phyloP scores from a whole-genome alignment of 2,888 invertebrate species.

The Pollenia labialis region DNA sequence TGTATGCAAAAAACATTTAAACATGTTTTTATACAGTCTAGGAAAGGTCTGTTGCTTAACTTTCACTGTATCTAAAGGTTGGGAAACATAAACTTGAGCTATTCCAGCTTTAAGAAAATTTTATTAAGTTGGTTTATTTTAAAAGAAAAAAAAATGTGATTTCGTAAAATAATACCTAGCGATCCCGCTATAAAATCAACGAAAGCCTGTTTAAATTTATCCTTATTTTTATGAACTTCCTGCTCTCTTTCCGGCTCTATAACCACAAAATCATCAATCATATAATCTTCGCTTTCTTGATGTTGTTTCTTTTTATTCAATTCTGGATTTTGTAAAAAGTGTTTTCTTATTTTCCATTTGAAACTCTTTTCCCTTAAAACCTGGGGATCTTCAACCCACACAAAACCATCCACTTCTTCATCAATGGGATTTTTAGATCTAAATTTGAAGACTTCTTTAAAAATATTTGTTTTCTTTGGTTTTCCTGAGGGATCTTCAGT shows the following conservation, averaged over 20 bases:
- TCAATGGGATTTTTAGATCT: not conserved
- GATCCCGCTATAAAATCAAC: conserved; percentile 53
- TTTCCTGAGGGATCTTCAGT: not conserved
- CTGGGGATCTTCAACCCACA: conserved; percentile 22
- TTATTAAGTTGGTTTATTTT: not conserved
- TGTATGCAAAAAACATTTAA: conserved; percentile 93
- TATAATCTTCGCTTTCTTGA: not conserved
- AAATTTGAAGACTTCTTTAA: conserved; percentile 15
- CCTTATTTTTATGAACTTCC: conserved; percentile 36
- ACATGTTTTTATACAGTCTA: conserved; percentile 92
- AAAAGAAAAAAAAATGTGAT: not conserved
- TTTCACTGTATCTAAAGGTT: conserved; percentile 99
- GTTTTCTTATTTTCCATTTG: conserved; percentile 26
- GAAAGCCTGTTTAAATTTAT: conserved; percentile 76
- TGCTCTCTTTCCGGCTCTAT: not conserved
- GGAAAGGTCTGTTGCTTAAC: conserved; percentile 99
- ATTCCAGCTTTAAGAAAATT: conserved; percentile 21
- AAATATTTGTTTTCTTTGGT: conserved; percentile 25
- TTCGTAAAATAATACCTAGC: conserved; percentile 25
- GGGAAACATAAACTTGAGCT: conserved; percentile 95
- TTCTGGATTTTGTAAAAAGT: conserved; percentile 34
- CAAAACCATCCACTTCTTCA: conserved; percentile 38
- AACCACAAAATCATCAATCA: conserved; percentile 4
- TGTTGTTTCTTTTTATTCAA: not conserved
- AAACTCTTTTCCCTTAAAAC: not conserved